A percentile compares a stretch with the other conserved stretches of the same genome.
Evolutionary conservation across 2,113 vertebrate genomes (phyloP).

Genomic region (Onychostruthus taczanowskii): DNA sequence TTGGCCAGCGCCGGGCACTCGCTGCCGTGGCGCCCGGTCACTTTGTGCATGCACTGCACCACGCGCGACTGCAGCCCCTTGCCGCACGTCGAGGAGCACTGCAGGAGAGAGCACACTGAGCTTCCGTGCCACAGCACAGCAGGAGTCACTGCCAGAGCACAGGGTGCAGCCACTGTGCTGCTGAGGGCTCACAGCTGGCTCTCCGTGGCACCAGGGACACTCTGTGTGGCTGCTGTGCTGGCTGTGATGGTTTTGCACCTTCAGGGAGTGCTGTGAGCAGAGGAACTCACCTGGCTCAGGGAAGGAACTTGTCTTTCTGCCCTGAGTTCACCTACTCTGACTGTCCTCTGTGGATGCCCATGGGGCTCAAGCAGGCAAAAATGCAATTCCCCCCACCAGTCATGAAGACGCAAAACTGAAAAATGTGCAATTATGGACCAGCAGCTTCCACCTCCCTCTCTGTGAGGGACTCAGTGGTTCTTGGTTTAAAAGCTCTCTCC

Average conservation of each 20-base stretch:
- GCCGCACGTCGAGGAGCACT: slow-evolving; percentile 96
- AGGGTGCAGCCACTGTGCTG: not conserved
- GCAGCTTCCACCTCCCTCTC: not conserved
- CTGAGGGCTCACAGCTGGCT: not conserved
- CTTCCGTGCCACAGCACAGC: not conserved
- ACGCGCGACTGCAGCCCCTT: slow-evolving; percentile 93
- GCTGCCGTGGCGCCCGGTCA: slow-evolving; percentile 91
- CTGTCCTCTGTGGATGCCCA: not conserved
- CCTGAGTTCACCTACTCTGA: not conserved
- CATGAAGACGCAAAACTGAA: not conserved
- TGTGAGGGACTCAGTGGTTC: not conserved
- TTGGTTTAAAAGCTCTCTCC: not conserved
- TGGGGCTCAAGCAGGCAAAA: not conserved
- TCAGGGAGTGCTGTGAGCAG: not conserved
- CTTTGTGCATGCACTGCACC: slow-evolving; percentile 97
- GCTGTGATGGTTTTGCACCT: not conserved
- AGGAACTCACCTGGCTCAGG: not conserved
- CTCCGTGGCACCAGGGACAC: not conserved
- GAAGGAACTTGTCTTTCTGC: not conserved
- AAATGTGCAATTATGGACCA: not conserved
- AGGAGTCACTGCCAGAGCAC: not conserved
- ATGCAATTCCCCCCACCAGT: not conserved
- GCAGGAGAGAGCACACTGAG: slow-evolving; percentile 34
- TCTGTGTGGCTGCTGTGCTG: not conserved
- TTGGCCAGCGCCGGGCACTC: slow-evolving; percentile 83